Evolutionary conservation across 2,888 invertebrate species (phyloP), one percentile per base, ranked within the genome.

Genomic region (Hydraecia micacea): DNA sequence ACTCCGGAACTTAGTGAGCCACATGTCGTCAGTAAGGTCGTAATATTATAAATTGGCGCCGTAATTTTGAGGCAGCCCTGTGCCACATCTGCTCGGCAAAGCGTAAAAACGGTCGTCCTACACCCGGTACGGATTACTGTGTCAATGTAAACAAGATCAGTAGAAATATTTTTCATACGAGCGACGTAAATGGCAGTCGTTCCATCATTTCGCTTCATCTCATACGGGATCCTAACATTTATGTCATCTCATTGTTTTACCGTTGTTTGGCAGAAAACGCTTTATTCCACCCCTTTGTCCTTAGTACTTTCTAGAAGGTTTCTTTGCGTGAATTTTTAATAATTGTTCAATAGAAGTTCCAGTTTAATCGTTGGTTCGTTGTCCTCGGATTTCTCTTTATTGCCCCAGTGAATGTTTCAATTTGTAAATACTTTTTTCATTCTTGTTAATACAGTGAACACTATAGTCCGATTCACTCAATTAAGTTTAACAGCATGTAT

Each of bases 91-190:
- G 94, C 87, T 92, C 91, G 87, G 90, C 84, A 91, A 88, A 89
- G 91, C 92, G 92, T 92, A 93, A 94, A 94, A 94, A 92, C 91
- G 91, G 74, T 83, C 86, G 87, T 86, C 86, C 89, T 86, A 86
- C 87, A 87, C 89, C 88, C 86, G 86, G 86, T 84, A 81, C 90
- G 92, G 94, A 95, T 95, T 94, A 95, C 92, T 90, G 91, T 93
- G 93, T 95, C 95, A 93, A 94, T 95, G 94, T 95, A 95, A 95
- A 95, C 94, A 95, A 94, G 93, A 94, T 94, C 94, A 93, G 92
- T 92, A 86, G 91, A 93, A 93, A 94, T 95, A 94, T 95, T 94
- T 95, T 94, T 94, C 94, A 93, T 92, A 91, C 91, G 92, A 93
- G 92, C 90, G 89, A 91, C 92, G 91, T 90, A 93, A 95, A 95